Conservation (phyloP, 2,113 vertebrate genomes). For the Xenopus borealis region DNA sequence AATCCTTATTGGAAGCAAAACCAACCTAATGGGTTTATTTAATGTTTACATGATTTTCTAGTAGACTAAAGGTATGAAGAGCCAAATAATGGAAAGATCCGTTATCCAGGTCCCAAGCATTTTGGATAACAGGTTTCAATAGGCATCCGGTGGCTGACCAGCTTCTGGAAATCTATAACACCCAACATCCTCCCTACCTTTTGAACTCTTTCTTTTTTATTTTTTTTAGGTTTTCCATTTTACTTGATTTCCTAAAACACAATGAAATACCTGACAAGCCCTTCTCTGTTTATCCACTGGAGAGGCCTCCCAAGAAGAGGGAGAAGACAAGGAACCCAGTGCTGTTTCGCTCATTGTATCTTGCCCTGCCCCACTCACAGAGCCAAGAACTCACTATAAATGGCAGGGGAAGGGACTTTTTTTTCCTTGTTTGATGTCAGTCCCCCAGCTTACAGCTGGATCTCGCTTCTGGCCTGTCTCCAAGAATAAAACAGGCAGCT, state of each 20-base stretch:
- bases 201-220: too few relatives aligned
- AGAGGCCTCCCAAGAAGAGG: constrained; percentile 25
- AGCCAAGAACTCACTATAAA: constrained; percentile 29
- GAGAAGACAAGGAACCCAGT: background rate
- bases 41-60: too few relatives aligned
- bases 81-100: too few relatives aligned
- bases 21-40: too few relatives aligned
- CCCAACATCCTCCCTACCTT: too few relatives aligned
- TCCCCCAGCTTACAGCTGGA: constrained; percentile 31
- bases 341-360: constrained; percentile 2
- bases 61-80: too few relatives aligned
- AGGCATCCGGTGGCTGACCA: too few relatives aligned
- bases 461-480: constrained; percentile 17
- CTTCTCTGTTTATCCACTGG: constrained; percentile 1
- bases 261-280: background rate
- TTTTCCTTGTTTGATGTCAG: constrained; percentile 38
- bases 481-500: constrained; percentile 26
- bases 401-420: constrained; percentile 15
- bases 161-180: too few relatives aligned
- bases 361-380: constrained; percentile 4
- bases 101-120: too few relatives aligned
- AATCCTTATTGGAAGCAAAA: too few relatives aligned
- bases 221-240: too few relatives aligned
- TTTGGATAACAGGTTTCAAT: too few relatives aligned
- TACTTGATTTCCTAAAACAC: background rate